Conservation (phyloP, 2,797 vertebrate genomes). For the Myotis planiceps region DNA sequence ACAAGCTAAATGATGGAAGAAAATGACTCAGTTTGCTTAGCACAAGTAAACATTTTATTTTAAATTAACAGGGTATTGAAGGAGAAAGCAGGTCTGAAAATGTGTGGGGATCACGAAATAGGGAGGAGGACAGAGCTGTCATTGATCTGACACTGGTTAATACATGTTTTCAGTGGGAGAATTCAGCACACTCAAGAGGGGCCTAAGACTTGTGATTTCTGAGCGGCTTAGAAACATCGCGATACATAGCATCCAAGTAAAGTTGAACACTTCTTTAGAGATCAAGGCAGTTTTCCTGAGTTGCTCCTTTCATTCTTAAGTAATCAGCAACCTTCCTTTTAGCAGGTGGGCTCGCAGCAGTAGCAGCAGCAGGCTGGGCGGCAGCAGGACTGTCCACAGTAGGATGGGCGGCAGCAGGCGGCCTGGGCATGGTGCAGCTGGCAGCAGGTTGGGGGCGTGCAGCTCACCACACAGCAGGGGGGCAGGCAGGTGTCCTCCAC, state of each 20-base stretch:
- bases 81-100: conserved; percentile 19
- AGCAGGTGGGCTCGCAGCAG: conserved; percentile 54
- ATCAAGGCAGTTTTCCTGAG: background rate
- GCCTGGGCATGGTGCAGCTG: conserved; percentile 66
- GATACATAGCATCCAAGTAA: background rate
- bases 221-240: background rate
- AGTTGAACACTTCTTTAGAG: background rate
- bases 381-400: conserved; percentile 54
- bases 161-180: background rate
- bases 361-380: conserved; percentile 65
- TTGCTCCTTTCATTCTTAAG: background rate
- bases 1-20: background rate
- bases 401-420: conserved; percentile 58
- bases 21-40: conserved; percentile 48
- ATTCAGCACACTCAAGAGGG: background rate
- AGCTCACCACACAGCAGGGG: conserved; percentile 46
- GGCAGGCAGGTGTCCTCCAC: conserved; percentile 52
- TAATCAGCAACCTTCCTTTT: background rate
- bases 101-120: background rate
- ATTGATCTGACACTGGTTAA: background rate
- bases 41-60: conserved; percentile 64
- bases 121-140: background rate
- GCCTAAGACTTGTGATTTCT: background rate
- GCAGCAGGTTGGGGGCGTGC: conserved; percentile 48
- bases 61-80: background rate